These are phyloP conservation scores for Calcarius lapponicus DNA, from an alignment of 2,797 vertebrate species.

Conservation along the genomic window DNA sequence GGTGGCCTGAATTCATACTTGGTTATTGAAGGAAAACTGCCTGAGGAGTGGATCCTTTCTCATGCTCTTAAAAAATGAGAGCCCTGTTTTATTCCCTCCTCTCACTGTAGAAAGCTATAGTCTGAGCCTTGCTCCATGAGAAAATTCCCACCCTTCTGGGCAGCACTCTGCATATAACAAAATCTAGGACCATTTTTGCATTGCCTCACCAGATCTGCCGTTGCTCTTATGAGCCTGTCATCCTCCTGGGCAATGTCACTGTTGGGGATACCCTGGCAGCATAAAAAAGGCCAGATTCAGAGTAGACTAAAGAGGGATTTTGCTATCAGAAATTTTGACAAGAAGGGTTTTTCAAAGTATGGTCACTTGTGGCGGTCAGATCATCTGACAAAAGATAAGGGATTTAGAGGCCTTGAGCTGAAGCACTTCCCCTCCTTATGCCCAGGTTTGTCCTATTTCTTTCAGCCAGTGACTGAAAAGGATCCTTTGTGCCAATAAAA, in stretches of 20 bases:
- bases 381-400: neutral
- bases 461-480: neutral
- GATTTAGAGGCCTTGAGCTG: neutral
- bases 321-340: neutral
- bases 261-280: neutral
- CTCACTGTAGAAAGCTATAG: neutral
- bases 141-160: neutral
- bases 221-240: neutral
- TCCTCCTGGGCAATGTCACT: fast-evolving
- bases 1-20: neutral
- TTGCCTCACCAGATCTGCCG: neutral
- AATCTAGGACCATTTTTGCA: neutral
- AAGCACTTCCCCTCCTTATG: neutral
- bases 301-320: neutral
- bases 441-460: neutral
- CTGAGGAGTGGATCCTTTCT: neutral
- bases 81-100: neutral
- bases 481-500: neutral
- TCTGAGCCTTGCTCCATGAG: neutral
- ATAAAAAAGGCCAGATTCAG: neutral
- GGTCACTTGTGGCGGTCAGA: neutral
- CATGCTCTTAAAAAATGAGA: neutral
- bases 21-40: neutral
- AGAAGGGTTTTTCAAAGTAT: neutral
- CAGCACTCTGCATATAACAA: neutral